Conservation (phyloP, 2,888 invertebrate species). For the Zootermopsis nevadensis region DNA sequence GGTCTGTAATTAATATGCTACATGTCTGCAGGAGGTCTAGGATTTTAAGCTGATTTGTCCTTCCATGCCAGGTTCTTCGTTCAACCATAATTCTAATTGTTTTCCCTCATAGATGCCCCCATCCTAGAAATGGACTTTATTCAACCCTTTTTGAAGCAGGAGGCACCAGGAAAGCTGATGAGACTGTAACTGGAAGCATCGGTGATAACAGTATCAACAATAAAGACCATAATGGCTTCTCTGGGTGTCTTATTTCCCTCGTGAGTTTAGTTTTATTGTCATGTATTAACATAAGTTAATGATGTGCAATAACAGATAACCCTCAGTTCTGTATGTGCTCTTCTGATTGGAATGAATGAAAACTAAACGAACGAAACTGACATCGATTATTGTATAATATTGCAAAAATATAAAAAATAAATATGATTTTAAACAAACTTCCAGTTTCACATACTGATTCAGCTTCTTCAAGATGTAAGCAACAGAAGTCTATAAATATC, state of each 20-base stretch:
- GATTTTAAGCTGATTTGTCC: no score
- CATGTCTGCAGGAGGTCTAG: no score
- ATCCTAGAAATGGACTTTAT: not conserved
- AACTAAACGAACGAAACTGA: slow-evolving; percentile 27
- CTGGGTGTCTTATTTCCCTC: not conserved
- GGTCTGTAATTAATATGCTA: no score
- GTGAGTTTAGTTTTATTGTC: not conserved
- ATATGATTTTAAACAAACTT: no score
- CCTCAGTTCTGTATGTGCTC: slow-evolving; percentile 18
- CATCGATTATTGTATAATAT: not conserved
- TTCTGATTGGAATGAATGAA: slow-evolving; percentile 6
- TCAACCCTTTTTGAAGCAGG: not conserved
- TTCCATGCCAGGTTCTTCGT: no score
- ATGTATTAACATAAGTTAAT: not conserved
- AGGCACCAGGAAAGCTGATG: not conserved
- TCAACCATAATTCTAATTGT: no score
- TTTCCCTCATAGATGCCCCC: no score
- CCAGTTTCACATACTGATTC: no score
- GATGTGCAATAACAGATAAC: not conserved
- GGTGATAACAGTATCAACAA: not conserved
- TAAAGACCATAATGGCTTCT: not conserved
- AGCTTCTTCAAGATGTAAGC: no score
- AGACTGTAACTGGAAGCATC: not conserved
- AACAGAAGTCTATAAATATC: no score
- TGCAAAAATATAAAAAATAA: not conserved